These are phyloP conservation scores for Conus betulinus DNA, from an alignment of 1,140 invertebrate species.

Conservation along the genomic window DNA sequence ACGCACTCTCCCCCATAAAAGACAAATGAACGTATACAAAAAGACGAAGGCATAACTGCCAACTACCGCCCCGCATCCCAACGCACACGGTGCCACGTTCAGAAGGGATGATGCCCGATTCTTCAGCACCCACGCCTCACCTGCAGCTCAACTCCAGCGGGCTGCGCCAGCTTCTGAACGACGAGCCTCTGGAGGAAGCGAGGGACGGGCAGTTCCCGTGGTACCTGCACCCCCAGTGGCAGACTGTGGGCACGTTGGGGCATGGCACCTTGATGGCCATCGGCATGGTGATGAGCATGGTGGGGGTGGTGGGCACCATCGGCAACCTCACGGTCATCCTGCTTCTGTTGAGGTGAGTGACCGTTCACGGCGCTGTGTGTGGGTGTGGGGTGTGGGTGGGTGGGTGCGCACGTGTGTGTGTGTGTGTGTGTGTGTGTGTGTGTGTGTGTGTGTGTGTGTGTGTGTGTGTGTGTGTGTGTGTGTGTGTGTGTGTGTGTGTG, in stretches of 20 bases:
- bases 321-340: neutral
- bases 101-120: neutral
- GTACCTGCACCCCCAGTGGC: constrained; percentile 8
- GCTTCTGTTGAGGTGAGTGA: neutral
- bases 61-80: no score
- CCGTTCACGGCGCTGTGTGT: no score
- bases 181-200: neutral
- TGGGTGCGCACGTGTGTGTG: no score
- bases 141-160: neutral
- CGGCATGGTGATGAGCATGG: neutral
- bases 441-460: no score
- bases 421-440: neutral
- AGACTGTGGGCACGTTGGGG: neutral
- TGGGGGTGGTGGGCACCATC: neutral
- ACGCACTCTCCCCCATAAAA: no score
- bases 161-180: neutral
- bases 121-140: neutral
- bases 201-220: neutral
- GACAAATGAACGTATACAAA: no score
- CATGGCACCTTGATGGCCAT: neutral
- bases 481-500: no score
- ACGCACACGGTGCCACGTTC: no score
- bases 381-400: no score
- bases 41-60: no score
- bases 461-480: no score